phyloP scores from a whole-genome alignment of 2,888 invertebrate species.

The Archips crataeganus region DNA sequence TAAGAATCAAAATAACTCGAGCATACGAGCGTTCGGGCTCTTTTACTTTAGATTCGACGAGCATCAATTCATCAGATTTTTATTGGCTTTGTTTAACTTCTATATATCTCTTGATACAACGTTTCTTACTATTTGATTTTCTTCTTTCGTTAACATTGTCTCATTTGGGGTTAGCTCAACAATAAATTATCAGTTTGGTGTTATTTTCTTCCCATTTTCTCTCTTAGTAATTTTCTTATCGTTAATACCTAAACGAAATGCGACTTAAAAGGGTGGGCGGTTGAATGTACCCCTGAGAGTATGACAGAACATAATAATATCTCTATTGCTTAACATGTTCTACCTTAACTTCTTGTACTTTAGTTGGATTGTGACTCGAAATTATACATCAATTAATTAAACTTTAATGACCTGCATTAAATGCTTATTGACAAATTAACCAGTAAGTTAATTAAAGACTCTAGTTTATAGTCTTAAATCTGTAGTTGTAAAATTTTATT shows the following conservation, averaged over 20 bases:
- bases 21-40: constrained; percentile 54
- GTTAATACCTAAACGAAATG: too few species aligned
- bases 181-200: too few species aligned
- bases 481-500: constrained; percentile 1
- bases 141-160: background rate
- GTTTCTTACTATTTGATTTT: background rate
- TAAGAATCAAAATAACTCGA: constrained; percentile 56
- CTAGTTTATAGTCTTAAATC: background rate
- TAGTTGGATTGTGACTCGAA: too few species aligned
- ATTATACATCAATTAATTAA: background rate
- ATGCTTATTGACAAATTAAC: constrained; percentile 1
- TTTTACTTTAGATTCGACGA: background rate
- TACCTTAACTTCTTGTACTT: too few species aligned
- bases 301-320: too few species aligned
- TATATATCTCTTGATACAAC: background rate
- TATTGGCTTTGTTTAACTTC: background rate
- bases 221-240: too few species aligned
- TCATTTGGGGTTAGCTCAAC: too few species aligned
- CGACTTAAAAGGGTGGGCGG: too few species aligned
- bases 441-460: background rate
- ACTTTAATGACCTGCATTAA: background rate
- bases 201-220: too few species aligned
- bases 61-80: constrained; percentile 8
- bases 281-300: too few species aligned
- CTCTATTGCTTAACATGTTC: too few species aligned